Conservation (phyloP, 1,140 invertebrate genomes). For the Gyrodactylus salaris region DNA sequence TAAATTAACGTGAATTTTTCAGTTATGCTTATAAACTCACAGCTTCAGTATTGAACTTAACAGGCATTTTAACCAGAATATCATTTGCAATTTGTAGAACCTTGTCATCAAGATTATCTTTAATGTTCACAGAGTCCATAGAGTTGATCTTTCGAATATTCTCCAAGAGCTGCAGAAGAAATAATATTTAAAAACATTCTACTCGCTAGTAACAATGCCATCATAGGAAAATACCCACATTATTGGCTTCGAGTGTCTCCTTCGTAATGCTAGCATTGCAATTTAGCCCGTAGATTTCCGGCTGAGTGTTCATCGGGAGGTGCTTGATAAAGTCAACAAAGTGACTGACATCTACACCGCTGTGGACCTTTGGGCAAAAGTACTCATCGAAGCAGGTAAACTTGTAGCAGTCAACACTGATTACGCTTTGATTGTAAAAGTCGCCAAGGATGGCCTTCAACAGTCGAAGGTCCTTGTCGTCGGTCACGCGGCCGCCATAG, state of each 20-base stretch:
- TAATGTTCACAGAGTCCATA: slow-evolving; percentile 24
- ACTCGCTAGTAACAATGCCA: no score
- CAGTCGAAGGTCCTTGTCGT: slow-evolving; percentile 20
- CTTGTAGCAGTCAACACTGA: slow-evolving; percentile 16
- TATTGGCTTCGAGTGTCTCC: slow-evolving; percentile 19
- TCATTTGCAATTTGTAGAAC: slow-evolving; percentile 18
- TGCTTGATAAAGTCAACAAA: slow-evolving; percentile 18
- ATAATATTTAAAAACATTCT: no score
- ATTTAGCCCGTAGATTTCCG: slow-evolving; percentile 21
- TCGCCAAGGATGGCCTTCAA: slow-evolving; percentile 16
- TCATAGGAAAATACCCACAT: slow-evolving; percentile 21
- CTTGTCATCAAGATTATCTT: slow-evolving; percentile 15
- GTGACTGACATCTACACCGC: slow-evolving; percentile 11
- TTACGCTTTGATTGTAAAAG: slow-evolving; percentile 14
- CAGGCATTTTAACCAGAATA: slow-evolving; percentile 19
- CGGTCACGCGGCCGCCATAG: slow-evolving; percentile 33
- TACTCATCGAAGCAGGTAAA: slow-evolving; percentile 31
- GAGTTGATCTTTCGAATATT: slow-evolving; percentile 39
- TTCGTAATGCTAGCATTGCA: slow-evolving; percentile 22
- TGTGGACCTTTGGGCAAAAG: slow-evolving; percentile 34
- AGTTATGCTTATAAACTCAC: slow-evolving; percentile 29
- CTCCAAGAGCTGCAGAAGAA: slow-evolving; percentile 27
- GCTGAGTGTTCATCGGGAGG: slow-evolving; percentile 16
- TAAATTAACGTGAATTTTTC: background rate
- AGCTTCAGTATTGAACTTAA: slow-evolving; percentile 19